Conservation (phyloP, 92 coral and sea anemone species). For the Siderastrea radians region DNA sequence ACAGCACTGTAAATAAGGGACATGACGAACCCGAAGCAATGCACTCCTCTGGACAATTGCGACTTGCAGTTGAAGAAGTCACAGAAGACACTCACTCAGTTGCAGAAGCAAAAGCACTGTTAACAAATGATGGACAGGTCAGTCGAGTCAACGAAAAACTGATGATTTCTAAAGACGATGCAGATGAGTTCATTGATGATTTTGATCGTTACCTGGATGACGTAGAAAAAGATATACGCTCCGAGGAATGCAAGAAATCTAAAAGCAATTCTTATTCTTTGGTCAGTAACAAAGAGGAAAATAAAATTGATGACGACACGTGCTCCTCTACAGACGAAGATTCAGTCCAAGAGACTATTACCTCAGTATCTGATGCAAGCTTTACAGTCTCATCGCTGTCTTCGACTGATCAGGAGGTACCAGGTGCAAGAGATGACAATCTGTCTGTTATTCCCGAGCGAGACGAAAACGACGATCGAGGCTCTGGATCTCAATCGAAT, state of each 20-base stretch:
- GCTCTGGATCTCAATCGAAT: not conserved
- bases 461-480: not conserved
- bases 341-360: not conserved
- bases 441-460: not conserved
- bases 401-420: not conserved
- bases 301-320: not conserved
- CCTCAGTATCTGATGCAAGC: not conserved
- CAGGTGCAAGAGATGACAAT: not conserved
- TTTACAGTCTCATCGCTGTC: not conserved
- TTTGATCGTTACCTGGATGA: conserved; percentile 17
- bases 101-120: not conserved
- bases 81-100: not conserved
- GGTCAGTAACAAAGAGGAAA: not conserved
- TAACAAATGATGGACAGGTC: not conserved
- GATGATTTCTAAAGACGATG: not conserved
- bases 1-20: not conserved
- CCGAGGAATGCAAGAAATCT: not conserved
- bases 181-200: conserved; percentile 17
- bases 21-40: not conserved
- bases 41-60: not conserved
- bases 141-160: not conserved
- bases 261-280: not conserved
- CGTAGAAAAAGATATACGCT: conserved; percentile 11
- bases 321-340: not conserved
- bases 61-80: not conserved